phyloP scores from a whole-genome alignment of 2,113 vertebrate genomes.

The Boleophthalmus pectinirostris region DNA sequence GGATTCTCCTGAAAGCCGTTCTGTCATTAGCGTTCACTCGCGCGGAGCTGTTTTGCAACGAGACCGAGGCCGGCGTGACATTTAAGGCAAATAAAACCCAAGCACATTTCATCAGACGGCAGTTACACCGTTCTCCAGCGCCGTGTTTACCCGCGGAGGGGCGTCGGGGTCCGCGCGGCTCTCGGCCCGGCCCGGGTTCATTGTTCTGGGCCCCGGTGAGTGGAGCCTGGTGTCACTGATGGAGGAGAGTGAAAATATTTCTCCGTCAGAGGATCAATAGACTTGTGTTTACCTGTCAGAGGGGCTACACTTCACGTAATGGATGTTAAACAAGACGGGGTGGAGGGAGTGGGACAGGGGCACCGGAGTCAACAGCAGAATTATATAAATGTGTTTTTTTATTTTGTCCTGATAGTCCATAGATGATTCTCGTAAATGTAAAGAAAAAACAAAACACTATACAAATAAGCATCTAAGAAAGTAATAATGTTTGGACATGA shows the following conservation, averaged over 20 bases:
- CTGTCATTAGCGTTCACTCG: constrained; percentile 75
- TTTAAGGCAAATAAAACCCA: constrained; percentile 79
- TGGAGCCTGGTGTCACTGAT: constrained; percentile 78
- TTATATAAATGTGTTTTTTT: too few relatives aligned
- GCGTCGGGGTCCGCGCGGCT: constrained; percentile 82
- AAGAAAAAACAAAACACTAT: too few relatives aligned
- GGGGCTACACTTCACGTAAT: constrained; percentile 89
- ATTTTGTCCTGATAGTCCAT: too few relatives aligned
- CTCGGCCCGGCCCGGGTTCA: constrained; percentile 77
- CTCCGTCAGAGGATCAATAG: constrained; percentile 90
- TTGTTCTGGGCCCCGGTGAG: constrained; percentile 92
- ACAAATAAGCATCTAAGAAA: too few relatives aligned
- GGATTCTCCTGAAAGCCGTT: constrained; percentile 70
- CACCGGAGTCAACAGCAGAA: too few relatives aligned
- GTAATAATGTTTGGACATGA: too few relatives aligned
- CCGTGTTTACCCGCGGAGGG: constrained; percentile 90
- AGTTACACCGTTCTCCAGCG: constrained; percentile 77
- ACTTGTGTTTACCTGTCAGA: constrained; percentile 92
- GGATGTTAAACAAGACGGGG: constrained; percentile 91
- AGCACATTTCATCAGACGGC: constrained; percentile 85
- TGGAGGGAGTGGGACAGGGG: constrained; percentile 86
- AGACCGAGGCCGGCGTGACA: constrained; percentile 76
- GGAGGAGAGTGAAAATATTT: constrained; percentile 89
- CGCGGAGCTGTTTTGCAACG: constrained; percentile 67
- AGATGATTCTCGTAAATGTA: too few relatives aligned